Evolutionary conservation across 2,888 invertebrate species (phyloP), one percentile per base, ranked within the genome.

Genomic region (Tiphia femorata): DNA sequence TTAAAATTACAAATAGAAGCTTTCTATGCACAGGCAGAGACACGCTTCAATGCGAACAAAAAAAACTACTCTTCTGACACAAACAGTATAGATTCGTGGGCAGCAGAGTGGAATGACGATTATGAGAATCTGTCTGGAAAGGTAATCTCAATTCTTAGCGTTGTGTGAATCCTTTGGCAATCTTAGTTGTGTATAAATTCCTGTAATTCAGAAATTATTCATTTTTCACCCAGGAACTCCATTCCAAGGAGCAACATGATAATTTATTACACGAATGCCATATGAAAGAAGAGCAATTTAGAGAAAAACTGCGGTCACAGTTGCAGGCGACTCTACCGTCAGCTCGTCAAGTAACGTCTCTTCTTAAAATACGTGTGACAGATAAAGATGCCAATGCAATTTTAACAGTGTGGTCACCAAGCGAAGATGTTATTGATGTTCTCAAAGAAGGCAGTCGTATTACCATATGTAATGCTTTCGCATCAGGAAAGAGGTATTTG

Each of bases 401-500:
- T 73, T 80, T 93, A 65, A 89, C 90, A 5, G 85, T 93, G 56
- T 94, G 94, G 94, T 86, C 88, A 47, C 91, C 92, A 0, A 85
- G 85, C 12, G 90, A 91, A 19, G 88, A 88, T 1, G 82, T 90
- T 12, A 63, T 85, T 10, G 85, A 87, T 14, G 75, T 88, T 4
- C 80, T 92, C 0, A 87, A 84, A 66, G 93, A 94, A 84, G 90
- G 90, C 3, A 78, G 77, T 20, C 84, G 86, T 76, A 83, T 92
- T 50, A 87, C 87, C 27, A 82, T 91, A 0, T 87, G 86, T 70
- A 90, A 90, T 75, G 83, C 89, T 0, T 79, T 85, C 0, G 86
- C 88, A 3, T 85, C 87, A 41, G 86, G 81, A 30, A 81, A 78
- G 57, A 85, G 72, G 73, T 86, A 85, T 82, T n/a, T n/a, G 85